A percentile compares a stretch with the other conserved stretches of the same genome.
Conservation (phyloP, 2,888 invertebrate genomes). For the Heliconius ethilla region DNA sequence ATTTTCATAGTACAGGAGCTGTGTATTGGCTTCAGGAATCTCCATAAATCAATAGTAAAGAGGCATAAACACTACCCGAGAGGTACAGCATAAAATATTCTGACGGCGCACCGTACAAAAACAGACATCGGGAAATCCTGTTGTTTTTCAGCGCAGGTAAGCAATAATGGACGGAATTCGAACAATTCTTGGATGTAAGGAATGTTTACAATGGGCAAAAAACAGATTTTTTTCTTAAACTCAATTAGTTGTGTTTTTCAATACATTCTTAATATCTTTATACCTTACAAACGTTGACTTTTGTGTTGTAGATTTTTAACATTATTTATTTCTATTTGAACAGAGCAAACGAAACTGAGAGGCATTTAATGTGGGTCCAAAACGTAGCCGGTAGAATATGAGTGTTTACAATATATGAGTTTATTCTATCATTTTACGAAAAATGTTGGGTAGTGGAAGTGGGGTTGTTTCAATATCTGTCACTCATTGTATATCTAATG, state of each 20-base stretch:
- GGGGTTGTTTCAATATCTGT: too few relatives aligned
- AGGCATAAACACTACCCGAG: slow-evolving; percentile 24
- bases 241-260: neutral
- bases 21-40: slow-evolving; percentile 2
- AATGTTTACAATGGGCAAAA: slow-evolving; percentile 13
- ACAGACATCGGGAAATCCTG: slow-evolving; percentile 45
- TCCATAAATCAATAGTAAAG: slow-evolving; percentile 36
- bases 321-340: too few relatives aligned
- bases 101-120: slow-evolving; percentile 29
- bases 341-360: too few relatives aligned
- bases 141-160: slow-evolving; percentile 55
- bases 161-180: slow-evolving; percentile 51
- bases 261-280: neutral
- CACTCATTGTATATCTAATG: too few relatives aligned
- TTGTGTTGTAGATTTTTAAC: too few relatives aligned
- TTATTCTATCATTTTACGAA: too few relatives aligned
- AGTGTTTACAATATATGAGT: too few relatives aligned
- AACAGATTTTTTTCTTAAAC: neutral
- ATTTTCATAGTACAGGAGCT: slow-evolving; percentile 6
- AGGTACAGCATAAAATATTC: slow-evolving; percentile 38
- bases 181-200: slow-evolving; percentile 38
- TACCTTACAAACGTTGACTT: too few relatives aligned
- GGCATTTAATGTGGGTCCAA: too few relatives aligned
- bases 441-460: too few relatives aligned
- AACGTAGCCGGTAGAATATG: too few relatives aligned